Base-by-base conservation (phyloP, 2,113 vertebrate genomes). In the Nycticryphes semicollaris region DNA sequence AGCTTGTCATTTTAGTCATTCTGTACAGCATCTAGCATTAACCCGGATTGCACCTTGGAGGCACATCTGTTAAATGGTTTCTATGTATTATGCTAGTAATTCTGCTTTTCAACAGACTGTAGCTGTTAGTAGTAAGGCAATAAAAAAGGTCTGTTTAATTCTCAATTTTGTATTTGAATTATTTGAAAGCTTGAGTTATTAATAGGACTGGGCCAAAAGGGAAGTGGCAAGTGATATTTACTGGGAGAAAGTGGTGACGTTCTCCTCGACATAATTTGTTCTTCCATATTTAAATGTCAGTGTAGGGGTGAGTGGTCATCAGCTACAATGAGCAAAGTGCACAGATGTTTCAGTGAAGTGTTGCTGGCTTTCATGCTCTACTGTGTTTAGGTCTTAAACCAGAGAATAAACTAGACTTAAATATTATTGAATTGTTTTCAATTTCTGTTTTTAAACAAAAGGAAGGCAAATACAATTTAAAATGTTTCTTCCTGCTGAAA, bases 161-260 rank as follows among this genome's bases (percentile, higher is more conserved):
- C 51, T 66, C n/a, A 54, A 1, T 13, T 20, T 92, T 81, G 2
- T 45, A 35, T 28, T 24, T 74, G 54, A 90, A 86, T 77, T 74
- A 73, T 57, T 94, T 94, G 66, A 57, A 74, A 95, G 53, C 54
- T 73, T 67, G 50, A 35, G 23, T 63, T 84, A 77, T 89, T 79
- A 53, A 73, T 80, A 25, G n/a, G 43, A 30, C 35, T 73, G 47
- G 17, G 30, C 33, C 47, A 50, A 57, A 67, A 68, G 4, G 8
- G 53, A 45, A 50, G 17, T 83, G 24, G 60, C 31, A 67, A 33
- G 47, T 24, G 33, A 63, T 30, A 23, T 66, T 74, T 63, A 1
- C 18, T 74, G 43, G 27, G 76, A 88, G 48, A 62, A 76, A 79
- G 22, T 0, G 0, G 6, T 84, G 35, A 53, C 0, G 3, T 28